Conservation (phyloP, 2,113 vertebrate genomes). For the Andinoacara biseriatus region DNA sequence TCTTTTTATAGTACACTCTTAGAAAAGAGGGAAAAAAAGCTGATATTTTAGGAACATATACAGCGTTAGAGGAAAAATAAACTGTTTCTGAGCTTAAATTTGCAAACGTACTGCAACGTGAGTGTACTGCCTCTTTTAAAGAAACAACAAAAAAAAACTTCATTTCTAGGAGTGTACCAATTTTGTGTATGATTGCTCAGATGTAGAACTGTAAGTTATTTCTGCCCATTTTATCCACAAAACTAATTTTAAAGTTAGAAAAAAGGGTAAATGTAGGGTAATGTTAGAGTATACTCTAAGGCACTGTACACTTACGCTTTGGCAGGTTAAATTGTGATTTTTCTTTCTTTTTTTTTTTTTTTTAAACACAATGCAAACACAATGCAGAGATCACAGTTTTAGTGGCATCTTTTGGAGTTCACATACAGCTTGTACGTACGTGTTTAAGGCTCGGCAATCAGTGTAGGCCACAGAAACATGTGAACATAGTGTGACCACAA, state of each 20-base stretch:
- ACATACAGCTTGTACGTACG: conserved; percentile 76
- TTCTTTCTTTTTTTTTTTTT: conserved; percentile 68
- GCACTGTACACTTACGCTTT: conserved; percentile 98
- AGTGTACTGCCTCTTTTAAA: conserved; percentile 48
- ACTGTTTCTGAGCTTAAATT: conserved; percentile 18
- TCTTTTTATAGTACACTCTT: conserved; percentile 51
- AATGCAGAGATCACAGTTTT: conserved; percentile 92
- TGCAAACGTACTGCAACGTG: conserved; percentile 11
- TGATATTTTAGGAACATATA: conserved; percentile 32
- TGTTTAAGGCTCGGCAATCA: conserved; percentile 90
- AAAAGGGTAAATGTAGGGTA: conserved; percentile 15
- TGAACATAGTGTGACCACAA: conserved; percentile 56
- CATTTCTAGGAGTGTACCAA: conserved; percentile 46
- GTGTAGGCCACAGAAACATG: conserved; percentile 75
- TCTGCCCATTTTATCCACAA: conserved; percentile 35
- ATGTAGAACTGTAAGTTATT: conserved; percentile 36
- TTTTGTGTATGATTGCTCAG: conserved; percentile 26
- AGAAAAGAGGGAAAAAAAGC: conserved; percentile 20
- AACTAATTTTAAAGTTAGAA: conserved; percentile 33
- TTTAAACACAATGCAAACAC: conserved; percentile 83
- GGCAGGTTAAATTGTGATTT: conserved; percentile 92
- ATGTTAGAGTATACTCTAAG: conserved; percentile 84
- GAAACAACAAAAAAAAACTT: neutral
- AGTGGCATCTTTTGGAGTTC: conserved; percentile 90
- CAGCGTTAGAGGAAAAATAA: conserved; percentile 41